Conservation (phyloP, 2,113 vertebrate species). For the Acanthisitta chloris region DNA sequence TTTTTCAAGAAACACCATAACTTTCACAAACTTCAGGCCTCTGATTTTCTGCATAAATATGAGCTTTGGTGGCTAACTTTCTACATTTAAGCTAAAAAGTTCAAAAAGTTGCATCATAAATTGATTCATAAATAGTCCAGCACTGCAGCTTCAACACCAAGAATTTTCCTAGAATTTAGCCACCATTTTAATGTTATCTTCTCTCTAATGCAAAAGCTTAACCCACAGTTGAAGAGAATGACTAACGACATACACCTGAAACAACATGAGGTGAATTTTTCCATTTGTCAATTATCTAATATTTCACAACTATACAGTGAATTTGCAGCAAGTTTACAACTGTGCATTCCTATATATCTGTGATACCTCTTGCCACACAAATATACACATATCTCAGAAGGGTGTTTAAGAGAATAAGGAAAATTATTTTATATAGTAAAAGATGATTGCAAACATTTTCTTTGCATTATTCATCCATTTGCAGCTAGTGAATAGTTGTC, state of each 20-base stretch:
- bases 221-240: not conserved
- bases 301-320: not conserved
- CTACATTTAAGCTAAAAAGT: not conserved
- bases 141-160: not conserved
- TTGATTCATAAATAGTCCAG: not conserved
- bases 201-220: not conserved
- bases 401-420: not conserved
- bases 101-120: not conserved
- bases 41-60: not conserved
- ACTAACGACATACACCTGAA: not conserved
- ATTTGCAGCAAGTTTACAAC: not conserved
- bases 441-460: not conserved
- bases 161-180: not conserved
- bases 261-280: not conserved
- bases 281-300: not conserved
- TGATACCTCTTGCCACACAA: not conserved
- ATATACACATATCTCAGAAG: not conserved
- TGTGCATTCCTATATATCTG: not conserved
- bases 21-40: not conserved
- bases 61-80: not conserved
- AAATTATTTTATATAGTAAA: not conserved
- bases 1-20: not conserved
- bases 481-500: not conserved
- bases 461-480: constrained; percentile 44
- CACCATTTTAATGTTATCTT: not conserved